These are phyloP conservation scores for Thera obeliscata DNA, from an alignment of 2,888 invertebrate species.

Conservation along the genomic window DNA sequence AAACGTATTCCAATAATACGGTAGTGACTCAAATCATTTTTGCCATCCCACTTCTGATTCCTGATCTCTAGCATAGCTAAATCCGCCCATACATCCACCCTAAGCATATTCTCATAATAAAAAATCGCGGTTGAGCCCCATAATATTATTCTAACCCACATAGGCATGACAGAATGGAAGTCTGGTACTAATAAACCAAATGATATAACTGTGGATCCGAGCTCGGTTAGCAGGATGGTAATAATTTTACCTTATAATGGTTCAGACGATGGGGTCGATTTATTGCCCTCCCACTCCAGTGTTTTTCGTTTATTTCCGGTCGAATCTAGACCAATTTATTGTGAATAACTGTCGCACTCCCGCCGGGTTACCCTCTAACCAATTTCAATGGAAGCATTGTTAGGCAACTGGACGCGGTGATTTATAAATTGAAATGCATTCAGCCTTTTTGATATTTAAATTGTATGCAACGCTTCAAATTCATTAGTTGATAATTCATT, in stretches of 20 bases:
- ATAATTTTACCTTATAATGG: slow-evolving; percentile 65
- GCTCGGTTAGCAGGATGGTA: slow-evolving; percentile 63
- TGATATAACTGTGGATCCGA: slow-evolving; percentile 61
- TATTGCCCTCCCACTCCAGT: slow-evolving; percentile 62
- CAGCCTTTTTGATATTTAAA: slow-evolving; percentile 60
- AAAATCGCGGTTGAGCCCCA: background rate
- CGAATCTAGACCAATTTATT: slow-evolving; percentile 64
- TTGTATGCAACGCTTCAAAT: slow-evolving; percentile 47
- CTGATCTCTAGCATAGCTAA: background rate
- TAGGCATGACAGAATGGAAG: slow-evolving; percentile 16
- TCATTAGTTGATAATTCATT: slow-evolving; percentile 40
- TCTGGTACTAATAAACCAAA: slow-evolving; percentile 53
- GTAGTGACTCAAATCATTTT: background rate
- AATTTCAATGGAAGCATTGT: slow-evolving; percentile 58
- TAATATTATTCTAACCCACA: slow-evolving; percentile 1
- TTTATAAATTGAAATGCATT: slow-evolving; percentile 64
- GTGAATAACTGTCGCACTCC: slow-evolving; percentile 55
- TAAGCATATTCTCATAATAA: background rate
- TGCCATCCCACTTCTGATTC: background rate
- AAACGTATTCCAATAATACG: too few relatives aligned
- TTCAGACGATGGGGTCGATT: slow-evolving; percentile 59
- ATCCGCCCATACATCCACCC: slow-evolving; percentile 1
- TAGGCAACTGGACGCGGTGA: slow-evolving; percentile 46
- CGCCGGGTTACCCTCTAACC: slow-evolving; percentile 52
- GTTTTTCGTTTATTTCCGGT: slow-evolving; percentile 69